Evolutionary conservation across 2,113 vertebrate genomes (phyloP).

Genomic region (Zosterops hypoxanthus): DNA sequence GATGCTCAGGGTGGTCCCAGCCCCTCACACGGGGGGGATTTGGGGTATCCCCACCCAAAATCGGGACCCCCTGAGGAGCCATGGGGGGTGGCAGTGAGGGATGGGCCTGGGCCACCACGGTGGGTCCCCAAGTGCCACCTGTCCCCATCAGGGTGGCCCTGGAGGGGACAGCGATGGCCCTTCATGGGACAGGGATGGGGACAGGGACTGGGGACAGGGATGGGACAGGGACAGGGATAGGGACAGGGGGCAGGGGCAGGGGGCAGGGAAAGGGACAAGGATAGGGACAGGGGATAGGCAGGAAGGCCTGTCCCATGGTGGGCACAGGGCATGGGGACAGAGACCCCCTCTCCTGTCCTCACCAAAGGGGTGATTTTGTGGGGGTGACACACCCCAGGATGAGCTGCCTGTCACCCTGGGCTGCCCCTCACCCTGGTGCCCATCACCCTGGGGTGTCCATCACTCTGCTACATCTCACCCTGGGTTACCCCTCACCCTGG

Average conservation of each 20-base stretch:
- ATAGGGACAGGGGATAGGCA: neutral
- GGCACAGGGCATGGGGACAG: neutral
- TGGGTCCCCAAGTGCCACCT: neutral
- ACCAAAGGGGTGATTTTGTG: neutral
- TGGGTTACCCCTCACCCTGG: no score
- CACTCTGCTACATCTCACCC: no score
- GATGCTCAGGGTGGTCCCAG: neutral
- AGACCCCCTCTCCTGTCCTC: neutral
- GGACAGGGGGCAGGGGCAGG: neutral
- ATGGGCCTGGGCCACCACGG: no score
- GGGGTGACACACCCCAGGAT: neutral
- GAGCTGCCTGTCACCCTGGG: neutral
- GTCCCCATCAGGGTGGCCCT: no score
- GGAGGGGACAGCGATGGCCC: neutral
- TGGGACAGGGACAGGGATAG: neutral
- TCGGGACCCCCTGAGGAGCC: accelerated
- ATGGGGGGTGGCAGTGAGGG: neutral
- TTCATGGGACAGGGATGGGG: neutral
- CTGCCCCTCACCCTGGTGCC: no score
- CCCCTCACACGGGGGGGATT: accelerated
- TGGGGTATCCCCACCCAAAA: neutral
- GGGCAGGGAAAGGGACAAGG: neutral
- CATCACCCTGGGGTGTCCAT: no score
- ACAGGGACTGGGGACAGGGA: neutral
- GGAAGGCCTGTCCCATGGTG: neutral